phyloP scores from a whole-genome alignment of 1,140 invertebrate genomes.

The Popillia japonica region DNA sequence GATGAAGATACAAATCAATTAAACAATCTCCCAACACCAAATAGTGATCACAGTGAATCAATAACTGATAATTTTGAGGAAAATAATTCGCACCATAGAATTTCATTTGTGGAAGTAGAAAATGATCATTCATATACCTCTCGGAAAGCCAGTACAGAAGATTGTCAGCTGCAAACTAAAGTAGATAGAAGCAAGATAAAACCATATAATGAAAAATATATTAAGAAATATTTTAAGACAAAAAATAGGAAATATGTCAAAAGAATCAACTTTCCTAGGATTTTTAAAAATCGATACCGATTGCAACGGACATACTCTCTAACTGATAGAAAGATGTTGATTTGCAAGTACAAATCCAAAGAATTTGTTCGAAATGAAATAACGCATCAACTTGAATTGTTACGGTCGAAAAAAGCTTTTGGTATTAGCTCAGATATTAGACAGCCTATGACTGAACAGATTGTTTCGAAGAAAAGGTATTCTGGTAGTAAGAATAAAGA shows the following conservation, averaged over 20 bases:
- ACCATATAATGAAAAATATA: background rate
- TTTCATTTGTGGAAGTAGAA: background rate
- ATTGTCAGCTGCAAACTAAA: background rate
- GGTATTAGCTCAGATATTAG: slow-evolving; percentile 12
- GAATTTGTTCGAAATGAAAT: slow-evolving; percentile 28
- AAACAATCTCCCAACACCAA: background rate
- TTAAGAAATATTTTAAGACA: background rate
- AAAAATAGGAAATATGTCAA: background rate
- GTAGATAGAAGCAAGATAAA: background rate
- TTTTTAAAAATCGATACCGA: background rate
- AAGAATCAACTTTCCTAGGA: background rate
- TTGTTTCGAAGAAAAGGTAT: slow-evolving; percentile 29
- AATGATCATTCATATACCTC: slow-evolving; percentile 25
- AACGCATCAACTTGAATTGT: slow-evolving; percentile 30
- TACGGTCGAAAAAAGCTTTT: slow-evolving; percentile 11
- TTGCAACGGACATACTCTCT: background rate
- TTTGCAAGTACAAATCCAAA: slow-evolving; percentile 18
- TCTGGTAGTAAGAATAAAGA: slow-evolving; percentile 8
- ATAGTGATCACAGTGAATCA: background rate
- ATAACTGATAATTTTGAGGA: background rate
- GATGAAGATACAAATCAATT: background rate
- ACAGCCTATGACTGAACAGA: background rate
- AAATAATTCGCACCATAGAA: background rate
- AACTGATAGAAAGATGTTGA: slow-evolving; percentile 15
- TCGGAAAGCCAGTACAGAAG: background rate